Conservation (phyloP, 2,797 vertebrate genomes). For the Acridotheres tristis region DNA sequence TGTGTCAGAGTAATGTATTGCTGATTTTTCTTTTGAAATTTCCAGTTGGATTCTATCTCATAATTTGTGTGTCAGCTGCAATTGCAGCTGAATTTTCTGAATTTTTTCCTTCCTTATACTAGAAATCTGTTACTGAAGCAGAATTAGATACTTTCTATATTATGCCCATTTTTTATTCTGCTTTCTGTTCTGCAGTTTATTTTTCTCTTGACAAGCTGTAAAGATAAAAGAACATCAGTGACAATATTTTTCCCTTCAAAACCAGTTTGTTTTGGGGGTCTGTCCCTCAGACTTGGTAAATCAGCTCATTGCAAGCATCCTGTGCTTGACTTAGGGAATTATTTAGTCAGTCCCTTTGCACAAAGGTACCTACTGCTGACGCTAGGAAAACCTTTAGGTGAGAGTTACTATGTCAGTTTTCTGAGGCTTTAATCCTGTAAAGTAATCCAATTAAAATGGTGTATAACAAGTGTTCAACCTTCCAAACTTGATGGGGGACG, state of each 20-base stretch:
- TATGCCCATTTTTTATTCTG: not conserved
- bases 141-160: not conserved
- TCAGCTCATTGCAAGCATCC: not conserved
- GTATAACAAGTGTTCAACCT: not conserved
- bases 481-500: not conserved
- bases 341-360: not conserved
- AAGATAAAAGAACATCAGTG: not conserved
- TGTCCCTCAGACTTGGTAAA: not conserved
- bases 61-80: not conserved
- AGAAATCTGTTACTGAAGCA: not conserved
- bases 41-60: not conserved
- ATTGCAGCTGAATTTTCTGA: not conserved
- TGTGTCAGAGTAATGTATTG: not conserved
- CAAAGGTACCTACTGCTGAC: not conserved
- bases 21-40: not conserved
- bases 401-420: not conserved
- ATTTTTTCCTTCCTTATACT: not conserved
- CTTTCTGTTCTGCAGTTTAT: not conserved
- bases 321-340: not conserved
- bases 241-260: conserved; percentile 13
- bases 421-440: not conserved
- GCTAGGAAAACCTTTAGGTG: not conserved
- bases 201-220: not conserved
- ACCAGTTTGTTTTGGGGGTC: not conserved
- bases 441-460: not conserved